Conservation (phyloP, 2,888 invertebrate genomes). For the Tinea trinotella region DNA sequence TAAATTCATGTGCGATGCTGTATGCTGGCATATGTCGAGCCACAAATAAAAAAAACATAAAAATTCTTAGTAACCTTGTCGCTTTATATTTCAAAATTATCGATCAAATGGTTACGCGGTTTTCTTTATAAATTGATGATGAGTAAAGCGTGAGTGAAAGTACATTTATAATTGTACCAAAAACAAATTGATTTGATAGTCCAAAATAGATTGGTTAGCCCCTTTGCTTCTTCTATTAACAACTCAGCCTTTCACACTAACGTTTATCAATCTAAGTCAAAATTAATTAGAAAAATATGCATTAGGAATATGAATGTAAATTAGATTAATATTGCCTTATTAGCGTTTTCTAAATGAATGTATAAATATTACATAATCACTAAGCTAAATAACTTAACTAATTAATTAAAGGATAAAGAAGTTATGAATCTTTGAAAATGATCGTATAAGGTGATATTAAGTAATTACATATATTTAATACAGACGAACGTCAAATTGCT, state of each 20-base stretch:
- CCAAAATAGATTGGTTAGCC: no score
- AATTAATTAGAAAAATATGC: neutral
- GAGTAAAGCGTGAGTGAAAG: neutral
- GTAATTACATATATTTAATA: neutral
- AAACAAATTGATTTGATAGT: neutral
- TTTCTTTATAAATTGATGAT: neutral
- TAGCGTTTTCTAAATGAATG: no score
- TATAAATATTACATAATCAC: neutral
- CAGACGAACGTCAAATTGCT: neutral
- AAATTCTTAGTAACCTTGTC: neutral
- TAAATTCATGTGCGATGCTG: no score
- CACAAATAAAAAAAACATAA: no score
- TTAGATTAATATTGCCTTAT: neutral
- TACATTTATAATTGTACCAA: neutral
- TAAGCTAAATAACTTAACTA: neutral
- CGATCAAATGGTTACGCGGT: neutral
- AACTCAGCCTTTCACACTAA: neutral
- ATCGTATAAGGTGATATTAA: neutral
- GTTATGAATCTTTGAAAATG: neutral
- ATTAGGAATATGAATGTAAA: neutral
- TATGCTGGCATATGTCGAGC: no score
- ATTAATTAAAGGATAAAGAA: neutral
- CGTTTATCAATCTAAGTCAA: neutral
- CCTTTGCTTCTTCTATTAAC: neutral
- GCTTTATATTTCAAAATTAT: neutral